These are phyloP conservation scores for Mesorhabditis spiculigera DNA, from an alignment of 2,888 invertebrate genomes.

Conservation along the genomic window DNA sequence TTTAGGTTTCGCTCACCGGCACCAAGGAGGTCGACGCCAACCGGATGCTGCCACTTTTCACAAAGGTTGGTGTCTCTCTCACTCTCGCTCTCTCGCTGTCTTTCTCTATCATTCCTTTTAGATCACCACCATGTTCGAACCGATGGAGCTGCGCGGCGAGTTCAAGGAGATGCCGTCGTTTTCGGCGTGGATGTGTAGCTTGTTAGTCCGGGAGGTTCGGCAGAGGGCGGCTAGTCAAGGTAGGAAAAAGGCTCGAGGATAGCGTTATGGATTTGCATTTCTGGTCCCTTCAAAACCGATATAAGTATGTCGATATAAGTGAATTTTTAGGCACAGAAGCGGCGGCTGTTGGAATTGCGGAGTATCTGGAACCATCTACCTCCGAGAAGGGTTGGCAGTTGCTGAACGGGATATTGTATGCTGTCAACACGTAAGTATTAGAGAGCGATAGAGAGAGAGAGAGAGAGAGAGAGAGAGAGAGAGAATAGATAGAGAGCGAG, in stretches of 20 bases:
- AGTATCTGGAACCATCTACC: constrained; percentile 79
- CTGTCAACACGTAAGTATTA: constrained; percentile 29
- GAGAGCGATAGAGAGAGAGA: too few relatives aligned
- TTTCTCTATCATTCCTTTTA: constrained; percentile 18
- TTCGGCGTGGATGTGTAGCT: constrained; percentile 30
- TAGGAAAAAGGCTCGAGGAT: not conserved
- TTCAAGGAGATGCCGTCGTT: constrained; percentile 86
- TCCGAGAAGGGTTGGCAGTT: constrained; percentile 49
- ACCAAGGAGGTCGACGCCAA: constrained; percentile 78
- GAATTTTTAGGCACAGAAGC: constrained; percentile 73
- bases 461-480: too few relatives aligned
- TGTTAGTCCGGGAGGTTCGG: constrained; percentile 66
- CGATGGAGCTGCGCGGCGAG: constrained; percentile 84
- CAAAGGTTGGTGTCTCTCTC: constrained; percentile 29
- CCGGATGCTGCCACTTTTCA: constrained; percentile 94
- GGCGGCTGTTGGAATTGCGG: constrained; percentile 92
- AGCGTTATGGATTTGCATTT: not conserved
- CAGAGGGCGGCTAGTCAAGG: constrained; percentile 16
- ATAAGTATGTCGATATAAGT: not conserved
- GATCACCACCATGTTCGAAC: constrained; percentile 51
- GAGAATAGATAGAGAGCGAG: too few relatives aligned
- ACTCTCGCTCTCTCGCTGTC: too few relatives aligned
- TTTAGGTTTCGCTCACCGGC: constrained; percentile 63
- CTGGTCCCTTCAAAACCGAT: too few relatives aligned
- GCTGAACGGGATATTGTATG: constrained; percentile 34